A percentile compares a stretch with the other conserved stretches of the same genome.
Evolutionary conservation across 1,140 invertebrate genomes (phyloP).

Genomic region (Temnothorax longispinosus): DNA sequence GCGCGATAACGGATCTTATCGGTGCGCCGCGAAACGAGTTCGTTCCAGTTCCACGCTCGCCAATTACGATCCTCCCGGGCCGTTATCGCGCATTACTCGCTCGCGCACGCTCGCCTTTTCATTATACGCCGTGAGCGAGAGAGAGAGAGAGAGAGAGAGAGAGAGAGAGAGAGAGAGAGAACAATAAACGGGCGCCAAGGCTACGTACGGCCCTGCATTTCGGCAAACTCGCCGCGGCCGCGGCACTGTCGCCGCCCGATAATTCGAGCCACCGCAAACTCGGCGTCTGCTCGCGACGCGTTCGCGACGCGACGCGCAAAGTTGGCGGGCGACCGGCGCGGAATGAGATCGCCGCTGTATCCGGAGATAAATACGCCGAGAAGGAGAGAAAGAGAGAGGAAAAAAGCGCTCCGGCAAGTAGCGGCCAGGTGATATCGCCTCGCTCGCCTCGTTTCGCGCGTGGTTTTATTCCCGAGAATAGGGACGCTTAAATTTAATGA

Average conservation of each 20-base stretch:
- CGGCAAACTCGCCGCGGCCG: constrained; percentile 68
- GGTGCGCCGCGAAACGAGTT: constrained; percentile 44
- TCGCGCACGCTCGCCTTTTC: background rate
- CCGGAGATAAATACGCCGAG: constrained; percentile 61
- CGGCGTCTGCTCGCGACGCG: constrained; percentile 70
- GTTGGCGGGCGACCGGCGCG: constrained; percentile 65
- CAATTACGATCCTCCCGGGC: constrained; percentile 44
- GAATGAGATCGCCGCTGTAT: constrained; percentile 64
- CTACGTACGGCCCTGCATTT: constrained; percentile 72
- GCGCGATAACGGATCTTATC: constrained; percentile 58
- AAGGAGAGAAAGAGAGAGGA: background rate
- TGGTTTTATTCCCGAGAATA: constrained; percentile 38
- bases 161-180: background rate
- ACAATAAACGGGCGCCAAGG: background rate
- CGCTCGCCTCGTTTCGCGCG: constrained; percentile 34
- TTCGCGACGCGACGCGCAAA: constrained; percentile 62
- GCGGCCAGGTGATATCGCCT: constrained; percentile 51
- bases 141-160: background rate
- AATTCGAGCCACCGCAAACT: constrained; percentile 74
- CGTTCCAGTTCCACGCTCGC: constrained; percentile 53
- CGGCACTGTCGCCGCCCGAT: constrained; percentile 73
- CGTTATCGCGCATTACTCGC: constrained; percentile 28
- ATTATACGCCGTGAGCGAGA: background rate
- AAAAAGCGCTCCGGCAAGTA: constrained; percentile 25
- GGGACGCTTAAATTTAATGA: constrained; percentile 39